Percentiles rank a stretch among this genome's conserved stretches.
phyloP scores from a whole-genome alignment of 1,140 invertebrate genomes.

The Tigriopus japonicus region DNA sequence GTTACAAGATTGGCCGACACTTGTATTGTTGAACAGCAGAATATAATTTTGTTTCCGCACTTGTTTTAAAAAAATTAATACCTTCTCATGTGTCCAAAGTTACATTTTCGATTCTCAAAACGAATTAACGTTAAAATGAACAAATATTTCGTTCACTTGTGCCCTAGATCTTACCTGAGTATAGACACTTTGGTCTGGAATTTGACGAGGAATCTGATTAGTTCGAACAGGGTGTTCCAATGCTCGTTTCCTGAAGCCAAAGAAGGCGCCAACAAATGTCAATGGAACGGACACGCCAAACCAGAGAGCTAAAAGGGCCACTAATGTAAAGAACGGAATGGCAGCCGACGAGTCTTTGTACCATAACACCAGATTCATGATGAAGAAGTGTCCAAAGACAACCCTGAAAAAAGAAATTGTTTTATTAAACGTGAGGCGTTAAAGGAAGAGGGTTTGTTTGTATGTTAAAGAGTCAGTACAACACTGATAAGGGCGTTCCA shows the following conservation, averaged over 20 bases:
- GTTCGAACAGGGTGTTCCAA: conserved; percentile 92
- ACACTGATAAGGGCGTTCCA: background rate
- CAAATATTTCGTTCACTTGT: too few species aligned
- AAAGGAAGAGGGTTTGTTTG: background rate
- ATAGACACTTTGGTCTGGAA: conserved; percentile 92
- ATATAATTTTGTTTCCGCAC: too few species aligned
- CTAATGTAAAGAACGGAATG: conserved; percentile 89
- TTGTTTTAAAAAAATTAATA: too few species aligned
- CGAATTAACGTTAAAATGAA: too few species aligned
- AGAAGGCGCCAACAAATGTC: conserved; percentile 92
- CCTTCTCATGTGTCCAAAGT: too few species aligned
- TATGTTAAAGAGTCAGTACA: background rate
- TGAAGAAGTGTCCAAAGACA: conserved; percentile 84
- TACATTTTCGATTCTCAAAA: too few species aligned
- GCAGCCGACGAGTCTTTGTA: conserved; percentile 82
- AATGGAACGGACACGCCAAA: conserved; percentile 93
- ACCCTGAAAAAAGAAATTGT: conserved; percentile 39
- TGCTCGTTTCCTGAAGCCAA: conserved; percentile 63
- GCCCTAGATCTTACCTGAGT: conserved; percentile 34
- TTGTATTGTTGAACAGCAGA: too few species aligned
- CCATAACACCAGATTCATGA: conserved; percentile 92
- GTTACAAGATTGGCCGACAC: too few species aligned
- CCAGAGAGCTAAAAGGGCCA: conserved; percentile 89
- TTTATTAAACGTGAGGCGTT: background rate
- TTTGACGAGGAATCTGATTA: conserved; percentile 94